Conservation (phyloP, 2,113 vertebrate genomes). For the Poecilia latipinna region DNA sequence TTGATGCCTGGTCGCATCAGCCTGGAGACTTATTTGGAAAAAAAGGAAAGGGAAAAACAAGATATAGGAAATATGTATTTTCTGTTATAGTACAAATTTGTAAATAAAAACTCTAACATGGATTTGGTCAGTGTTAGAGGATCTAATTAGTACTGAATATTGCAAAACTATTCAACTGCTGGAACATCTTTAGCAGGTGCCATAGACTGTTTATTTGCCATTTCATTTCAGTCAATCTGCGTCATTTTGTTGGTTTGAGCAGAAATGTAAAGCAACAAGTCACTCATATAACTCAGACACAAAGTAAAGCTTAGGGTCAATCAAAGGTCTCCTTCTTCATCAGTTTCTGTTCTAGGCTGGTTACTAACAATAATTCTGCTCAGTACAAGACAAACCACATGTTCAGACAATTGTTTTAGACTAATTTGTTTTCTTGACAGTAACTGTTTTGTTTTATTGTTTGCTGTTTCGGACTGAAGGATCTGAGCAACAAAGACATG, state of each 20-base stretch:
- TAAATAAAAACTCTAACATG: not conserved
- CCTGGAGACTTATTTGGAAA: accelerated
- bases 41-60: no score
- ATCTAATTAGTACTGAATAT: not conserved
- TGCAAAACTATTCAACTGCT: not conserved
- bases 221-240: not conserved
- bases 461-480: conserved; percentile 76
- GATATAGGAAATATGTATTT: not conserved
- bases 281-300: not conserved
- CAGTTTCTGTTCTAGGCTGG: not conserved
- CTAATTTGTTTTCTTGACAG: not conserved
- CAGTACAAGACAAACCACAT: no score
- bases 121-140: not conserved
- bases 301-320: not conserved
- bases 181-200: not conserved
- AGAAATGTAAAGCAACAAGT: no score
- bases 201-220: not conserved
- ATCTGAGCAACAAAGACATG: conserved; percentile 98
- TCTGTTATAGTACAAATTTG: not conserved
- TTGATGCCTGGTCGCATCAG: conserved; percentile 9
- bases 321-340: not conserved
- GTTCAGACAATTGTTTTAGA: not conserved
- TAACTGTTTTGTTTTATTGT: not conserved
- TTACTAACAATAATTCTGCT: no score
- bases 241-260: not conserved